Percentiles rank a stretch among this genome's conserved stretches.
Conservation (phyloP, 2,888 invertebrate genomes). For the Arge pagana region DNA sequence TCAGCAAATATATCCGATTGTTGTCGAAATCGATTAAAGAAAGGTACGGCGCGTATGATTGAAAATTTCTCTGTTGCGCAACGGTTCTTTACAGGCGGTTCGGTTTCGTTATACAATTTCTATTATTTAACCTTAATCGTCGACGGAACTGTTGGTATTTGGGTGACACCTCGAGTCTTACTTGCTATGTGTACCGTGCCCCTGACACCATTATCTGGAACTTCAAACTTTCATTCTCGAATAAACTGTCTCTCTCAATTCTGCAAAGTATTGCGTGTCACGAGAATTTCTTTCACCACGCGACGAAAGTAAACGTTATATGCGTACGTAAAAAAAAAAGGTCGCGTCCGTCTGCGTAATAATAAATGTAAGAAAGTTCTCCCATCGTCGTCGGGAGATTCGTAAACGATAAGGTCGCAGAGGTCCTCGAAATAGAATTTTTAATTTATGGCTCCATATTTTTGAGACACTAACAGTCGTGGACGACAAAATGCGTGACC, state of each 20-base stretch:
- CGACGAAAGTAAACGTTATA: no score
- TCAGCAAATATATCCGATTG: no score
- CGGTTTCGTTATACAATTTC: constrained; percentile 7
- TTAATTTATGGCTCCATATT: no score
- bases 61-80: neutral
- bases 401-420: no score
- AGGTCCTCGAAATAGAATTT: no score
- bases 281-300: constrained; percentile 6
- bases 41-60: neutral
- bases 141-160: constrained; percentile 27
- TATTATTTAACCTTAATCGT: constrained; percentile 32
- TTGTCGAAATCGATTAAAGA: no score
- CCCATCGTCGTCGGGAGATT: no score
- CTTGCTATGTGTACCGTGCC: constrained; percentile 37
- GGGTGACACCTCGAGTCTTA: constrained; percentile 20
- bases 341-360: no score
- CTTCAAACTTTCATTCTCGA: constrained; percentile 54
- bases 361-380: no score
- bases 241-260: constrained; percentile 41
- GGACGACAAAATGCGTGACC: no score
- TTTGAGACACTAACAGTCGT: no score
- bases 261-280: constrained; percentile 15
- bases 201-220: constrained; percentile 54
- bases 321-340: neutral
- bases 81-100: constrained; percentile 1